Percentiles rank a stretch among this genome's conserved stretches.
These are phyloP conservation scores for Protosalanx chinensis DNA, from an alignment of 2,797 vertebrate genomes.

Conservation along the genomic window DNA sequence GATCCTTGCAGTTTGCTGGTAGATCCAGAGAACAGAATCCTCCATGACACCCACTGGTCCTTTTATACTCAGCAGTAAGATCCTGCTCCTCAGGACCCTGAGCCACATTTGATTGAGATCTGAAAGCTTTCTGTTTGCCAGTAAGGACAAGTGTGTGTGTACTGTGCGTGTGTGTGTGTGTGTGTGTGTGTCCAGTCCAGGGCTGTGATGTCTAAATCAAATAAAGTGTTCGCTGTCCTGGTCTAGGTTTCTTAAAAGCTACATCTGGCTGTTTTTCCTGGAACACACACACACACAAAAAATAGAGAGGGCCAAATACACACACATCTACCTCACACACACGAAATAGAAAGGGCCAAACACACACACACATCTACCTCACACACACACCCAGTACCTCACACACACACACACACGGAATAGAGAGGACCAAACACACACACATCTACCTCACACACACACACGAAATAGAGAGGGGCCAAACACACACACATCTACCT, in stretches of 20 bases:
- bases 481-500: too few relatives aligned
- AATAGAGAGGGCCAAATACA: too few relatives aligned
- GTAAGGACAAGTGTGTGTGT: constrained; percentile 31
- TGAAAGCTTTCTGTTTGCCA: constrained; percentile 30
- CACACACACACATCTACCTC: too few relatives aligned
- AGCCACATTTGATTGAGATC: constrained; percentile 49
- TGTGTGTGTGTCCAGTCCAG: constrained; percentile 37
- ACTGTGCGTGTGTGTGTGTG: constrained; percentile 31
- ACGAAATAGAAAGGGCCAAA: too few relatives aligned
- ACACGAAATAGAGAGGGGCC: too few relatives aligned
- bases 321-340: too few relatives aligned
- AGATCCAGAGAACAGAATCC: too few relatives aligned
- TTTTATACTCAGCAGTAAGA: constrained; percentile 25
- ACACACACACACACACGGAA: constrained; percentile 16
- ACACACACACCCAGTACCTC: too few relatives aligned
- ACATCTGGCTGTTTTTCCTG: constrained; percentile 18
- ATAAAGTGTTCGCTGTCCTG: constrained; percentile 42
- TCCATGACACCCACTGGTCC: not conserved
- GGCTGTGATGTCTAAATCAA: constrained; percentile 44
- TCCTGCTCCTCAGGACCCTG: constrained; percentile 26
- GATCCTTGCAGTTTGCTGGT: too few relatives aligned
- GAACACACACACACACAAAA: constrained; percentile 17
- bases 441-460: too few relatives aligned
- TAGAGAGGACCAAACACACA: too few relatives aligned
- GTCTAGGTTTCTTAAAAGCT: constrained; percentile 44